Conservation (phyloP, 2,113 vertebrate species). For the Raja brachyura region DNA sequence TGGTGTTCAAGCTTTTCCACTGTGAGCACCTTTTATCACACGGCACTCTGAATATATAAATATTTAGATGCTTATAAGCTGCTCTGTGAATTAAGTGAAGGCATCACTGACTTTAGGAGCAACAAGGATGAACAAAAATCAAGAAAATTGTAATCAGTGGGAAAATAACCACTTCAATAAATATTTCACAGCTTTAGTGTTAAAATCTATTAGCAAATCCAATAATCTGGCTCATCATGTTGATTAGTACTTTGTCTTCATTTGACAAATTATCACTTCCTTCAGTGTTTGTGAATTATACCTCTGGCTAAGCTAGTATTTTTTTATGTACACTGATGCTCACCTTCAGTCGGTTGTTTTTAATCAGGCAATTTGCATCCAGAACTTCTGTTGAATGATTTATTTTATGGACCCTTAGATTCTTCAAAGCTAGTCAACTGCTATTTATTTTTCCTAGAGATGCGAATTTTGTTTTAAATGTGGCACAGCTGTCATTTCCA, state of each 20-base stretch:
- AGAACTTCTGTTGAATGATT: conserved; percentile 10
- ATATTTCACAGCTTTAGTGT: conserved; percentile 20
- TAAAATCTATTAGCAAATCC: neutral
- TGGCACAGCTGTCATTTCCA: conserved; percentile 24
- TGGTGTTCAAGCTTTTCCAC: neutral
- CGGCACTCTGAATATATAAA: neutral
- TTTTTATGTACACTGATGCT: neutral
- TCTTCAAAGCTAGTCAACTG: neutral
- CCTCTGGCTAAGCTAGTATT: neutral
- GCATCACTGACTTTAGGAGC: neutral
- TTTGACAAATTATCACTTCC: conserved; percentile 20
- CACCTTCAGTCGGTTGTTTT: neutral
- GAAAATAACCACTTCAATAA: conserved; percentile 12
- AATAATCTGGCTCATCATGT: conserved; percentile 5
- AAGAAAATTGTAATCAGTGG: conserved; percentile 3
- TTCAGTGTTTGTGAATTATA: neutral
- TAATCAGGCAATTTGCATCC: conserved; percentile 5
- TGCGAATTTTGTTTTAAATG: neutral
- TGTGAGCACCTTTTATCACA: neutral
- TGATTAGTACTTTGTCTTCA: conserved; percentile 15
- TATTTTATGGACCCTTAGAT: neutral
- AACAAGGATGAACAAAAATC: neutral
- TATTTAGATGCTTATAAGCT: neutral
- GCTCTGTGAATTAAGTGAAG: neutral
- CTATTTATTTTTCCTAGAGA: conserved; percentile 20